phyloP scores from a whole-genome alignment of 2,113 vertebrate species.

The Panthera leo region DNA sequence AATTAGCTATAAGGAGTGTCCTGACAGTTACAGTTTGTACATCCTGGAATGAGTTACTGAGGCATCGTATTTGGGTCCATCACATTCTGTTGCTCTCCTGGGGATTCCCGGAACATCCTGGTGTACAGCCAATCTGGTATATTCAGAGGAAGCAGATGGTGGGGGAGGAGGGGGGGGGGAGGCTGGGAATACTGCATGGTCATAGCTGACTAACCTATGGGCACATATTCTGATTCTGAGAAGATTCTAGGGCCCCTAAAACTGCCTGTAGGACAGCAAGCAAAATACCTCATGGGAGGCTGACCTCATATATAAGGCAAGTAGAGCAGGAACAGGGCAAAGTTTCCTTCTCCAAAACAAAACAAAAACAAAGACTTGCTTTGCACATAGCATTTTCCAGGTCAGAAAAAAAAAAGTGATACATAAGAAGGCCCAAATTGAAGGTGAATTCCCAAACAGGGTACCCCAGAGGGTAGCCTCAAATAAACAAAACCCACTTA shows the following conservation, averaged over 20 bases:
- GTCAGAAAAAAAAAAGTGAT: constrained; percentile 40
- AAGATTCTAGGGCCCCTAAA: constrained; percentile 60
- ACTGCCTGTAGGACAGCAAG: constrained; percentile 38
- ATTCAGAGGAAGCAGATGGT: constrained; percentile 79
- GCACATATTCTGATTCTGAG: constrained; percentile 63
- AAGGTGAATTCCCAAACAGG: constrained; percentile 47
- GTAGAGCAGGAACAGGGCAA: neutral
- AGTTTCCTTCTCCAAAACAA: constrained; percentile 12
- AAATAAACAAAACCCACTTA: constrained; percentile 48
- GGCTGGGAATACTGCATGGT: constrained; percentile 77
- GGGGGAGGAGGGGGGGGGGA: constrained; percentile 38
- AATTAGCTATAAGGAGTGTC: constrained; percentile 75
- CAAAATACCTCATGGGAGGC: constrained; percentile 44
- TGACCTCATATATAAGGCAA: constrained; percentile 36
- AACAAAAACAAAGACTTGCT: constrained; percentile 18
- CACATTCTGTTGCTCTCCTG: constrained; percentile 82
- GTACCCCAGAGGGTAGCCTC: constrained; percentile 29
- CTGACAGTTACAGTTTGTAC: constrained; percentile 78
- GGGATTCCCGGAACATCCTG: constrained; percentile 82
- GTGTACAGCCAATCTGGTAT: constrained; percentile 82
- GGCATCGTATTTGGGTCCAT: constrained; percentile 77
- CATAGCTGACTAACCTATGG: constrained; percentile 80
- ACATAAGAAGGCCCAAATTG: neutral
- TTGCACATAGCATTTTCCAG: constrained; percentile 38
- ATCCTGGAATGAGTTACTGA: constrained; percentile 80